Base-by-base conservation (phyloP, 2,888 invertebrate genomes). In the Himalopsyche anomala region DNA sequence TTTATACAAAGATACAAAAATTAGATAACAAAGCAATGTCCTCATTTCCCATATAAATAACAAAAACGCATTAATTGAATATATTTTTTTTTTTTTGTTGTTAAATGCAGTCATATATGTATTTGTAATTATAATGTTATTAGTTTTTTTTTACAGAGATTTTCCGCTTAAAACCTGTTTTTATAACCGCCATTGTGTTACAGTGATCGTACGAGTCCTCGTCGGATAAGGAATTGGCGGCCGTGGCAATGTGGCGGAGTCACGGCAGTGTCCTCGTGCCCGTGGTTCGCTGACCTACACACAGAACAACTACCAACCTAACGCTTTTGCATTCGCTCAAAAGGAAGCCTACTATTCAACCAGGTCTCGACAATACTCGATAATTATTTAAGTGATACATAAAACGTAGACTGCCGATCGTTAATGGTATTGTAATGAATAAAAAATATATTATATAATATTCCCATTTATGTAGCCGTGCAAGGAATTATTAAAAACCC, bases 241-340 rank as follows among this genome's bases (percentile, higher is more conserved):
- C 83, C 83, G 56, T 83, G 83, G 83, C 83, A 38, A 55, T 62
- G 83, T 55, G n/a, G 62, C 83, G 38, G 51, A 62, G 62, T 62
- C 62, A 62, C 19, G 62, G 62, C 86, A 86, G 83, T 86, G 86
- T 86, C 86, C 86, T 79, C 80, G 80, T 80, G 80, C 80, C 62
- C 80, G 83, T 86, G 86, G 86, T 86, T 86, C 86, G 83, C 86
- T 86, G 83, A 86, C 86, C 86, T 55, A 86, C 80, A 80, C 38
- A 62, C 19, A 62, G 62, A 62, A 62, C 62, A n/a, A n/a, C 62
- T 62, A 62, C 62, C 62, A 6, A 62, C 28, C 62, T 62, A 62
- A 19, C 62, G 28, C 62, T 28, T 62, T 62, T 19, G 19, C 62
- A 62, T 19, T 51, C 51, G 51, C 51, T 51, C 51, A 15, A 51